Evolutionary conservation across 2,113 vertebrate genomes (phyloP).

Genomic region (Mesembrinibis cayennensis): DNA sequence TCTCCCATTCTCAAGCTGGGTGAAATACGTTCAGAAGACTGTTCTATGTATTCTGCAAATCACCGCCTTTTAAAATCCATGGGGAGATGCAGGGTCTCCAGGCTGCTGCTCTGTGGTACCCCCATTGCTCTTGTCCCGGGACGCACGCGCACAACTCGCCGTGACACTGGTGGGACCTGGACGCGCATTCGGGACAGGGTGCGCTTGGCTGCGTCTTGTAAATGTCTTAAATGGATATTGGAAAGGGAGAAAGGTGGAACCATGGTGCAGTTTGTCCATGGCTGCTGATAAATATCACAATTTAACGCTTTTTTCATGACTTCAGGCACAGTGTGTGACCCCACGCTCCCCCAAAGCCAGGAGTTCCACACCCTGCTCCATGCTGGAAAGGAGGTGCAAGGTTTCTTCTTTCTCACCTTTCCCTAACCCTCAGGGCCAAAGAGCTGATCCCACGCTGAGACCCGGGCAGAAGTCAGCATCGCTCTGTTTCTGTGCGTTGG

Average conservation of each 20-base stretch:
- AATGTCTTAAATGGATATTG: neutral
- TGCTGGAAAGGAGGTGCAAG: neutral
- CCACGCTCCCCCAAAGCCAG: neutral
- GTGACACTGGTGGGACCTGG: neutral
- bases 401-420: neutral
- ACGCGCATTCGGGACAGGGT: accelerated
- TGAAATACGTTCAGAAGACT: neutral
- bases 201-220: neutral
- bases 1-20: neutral
- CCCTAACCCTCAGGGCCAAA: neutral
- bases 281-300: neutral
- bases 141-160: accelerated
- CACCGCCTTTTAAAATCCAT: neutral
- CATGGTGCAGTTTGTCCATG: neutral
- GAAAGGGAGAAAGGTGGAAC: neutral
- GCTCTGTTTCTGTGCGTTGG: neutral
- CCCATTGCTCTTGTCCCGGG: neutral
- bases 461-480: neutral
- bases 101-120: neutral
- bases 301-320: neutral
- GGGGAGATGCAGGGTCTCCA: neutral
- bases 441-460: neutral
- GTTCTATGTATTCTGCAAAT: neutral
- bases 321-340: neutral
- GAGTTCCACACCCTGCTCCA: neutral